Evolutionary conservation across 2,113 vertebrate species (phyloP), one percentile per base, ranked within the genome.

Genomic region (Anolis carolinensis): DNA sequence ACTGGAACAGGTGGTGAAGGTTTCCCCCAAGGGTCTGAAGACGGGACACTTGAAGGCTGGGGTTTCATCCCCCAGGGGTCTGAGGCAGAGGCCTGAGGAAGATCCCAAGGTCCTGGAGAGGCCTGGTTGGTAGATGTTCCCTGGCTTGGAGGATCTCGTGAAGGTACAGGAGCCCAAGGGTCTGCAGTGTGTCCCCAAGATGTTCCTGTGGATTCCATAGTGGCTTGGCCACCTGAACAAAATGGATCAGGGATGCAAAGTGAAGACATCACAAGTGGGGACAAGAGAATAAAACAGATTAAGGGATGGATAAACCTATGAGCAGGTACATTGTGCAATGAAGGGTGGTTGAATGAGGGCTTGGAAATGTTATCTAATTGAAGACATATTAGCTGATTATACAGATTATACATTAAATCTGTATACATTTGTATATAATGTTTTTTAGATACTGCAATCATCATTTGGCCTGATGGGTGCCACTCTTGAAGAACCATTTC

Each of bases 41-140:
- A 71, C 16, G 93, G 84, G 89, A 92, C 91, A 87, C 92, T 90
- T 2, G 93, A 90, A 83, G 95, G 86, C 70, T 92, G 18, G 10
- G 95, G 85, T 0, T 83, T 93, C 92, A 94, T 92, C 86, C 95
- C 95, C 96, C 96, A 96, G 14, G 96, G 96, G 67, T 95, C 96
- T 75, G 94, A 94, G 4, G 95, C 96, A 80, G 94, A 94, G 3
- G 96, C 95, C 34, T 93, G 91, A 25, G 94, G 27, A 80, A 96
- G 90, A 83, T 96, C 93, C 96, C 96, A 97, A 39, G 96, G 95
- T 78, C 89, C 90, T 0, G 90, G 3, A 0, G 93, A 82, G 20
- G 89, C 86, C 82, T 96, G 96, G 86, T 93, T 94, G 72, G 94
- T 82, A 0, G 91, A 1, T 27, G 90, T 65, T 0, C 89, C 84